Conservation (phyloP, 2,797 vertebrate species). For the Poecilia gillii region DNA sequence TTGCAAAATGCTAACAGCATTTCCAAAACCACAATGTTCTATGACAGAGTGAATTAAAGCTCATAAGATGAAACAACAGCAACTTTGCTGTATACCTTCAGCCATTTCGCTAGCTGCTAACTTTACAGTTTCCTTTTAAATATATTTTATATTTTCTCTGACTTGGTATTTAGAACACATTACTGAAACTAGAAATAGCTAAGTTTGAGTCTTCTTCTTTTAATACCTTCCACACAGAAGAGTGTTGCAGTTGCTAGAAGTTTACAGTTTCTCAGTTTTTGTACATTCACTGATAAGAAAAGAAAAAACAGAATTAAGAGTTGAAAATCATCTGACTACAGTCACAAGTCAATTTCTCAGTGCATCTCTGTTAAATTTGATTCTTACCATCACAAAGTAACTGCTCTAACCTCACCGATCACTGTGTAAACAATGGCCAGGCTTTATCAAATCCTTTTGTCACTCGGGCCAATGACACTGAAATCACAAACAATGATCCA, state of each 20-base stretch:
- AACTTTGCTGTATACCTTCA: not conserved
- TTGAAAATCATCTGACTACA: not conserved
- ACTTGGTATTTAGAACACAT: not conserved
- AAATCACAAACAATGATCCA: conserved; percentile 43
- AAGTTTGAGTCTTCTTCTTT: not conserved
- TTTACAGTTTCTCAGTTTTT: not conserved
- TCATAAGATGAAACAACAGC: not conserved
- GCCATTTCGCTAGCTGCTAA: not conserved
- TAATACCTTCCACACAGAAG: not conserved
- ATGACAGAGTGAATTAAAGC: not conserved
- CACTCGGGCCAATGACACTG: conserved; percentile 32
- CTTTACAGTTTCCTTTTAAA: not conserved
- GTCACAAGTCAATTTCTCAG: not conserved
- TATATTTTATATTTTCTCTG: not conserved
- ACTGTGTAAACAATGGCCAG: conserved; percentile 29
- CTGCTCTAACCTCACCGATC: conserved; percentile 46
- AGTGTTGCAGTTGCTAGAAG: not conserved
- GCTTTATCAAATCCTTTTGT: conserved; percentile 30
- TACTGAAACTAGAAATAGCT: not conserved
- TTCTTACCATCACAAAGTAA: conserved; percentile 43
- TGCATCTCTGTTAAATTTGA: conserved; percentile 8
- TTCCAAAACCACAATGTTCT: not conserved
- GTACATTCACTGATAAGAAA: not conserved
- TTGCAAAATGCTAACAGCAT: not conserved
- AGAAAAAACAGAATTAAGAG: not conserved